These are phyloP conservation scores for Austrolebias charrua DNA, from an alignment of 2,797 vertebrate genomes.

Conservation along the genomic window DNA sequence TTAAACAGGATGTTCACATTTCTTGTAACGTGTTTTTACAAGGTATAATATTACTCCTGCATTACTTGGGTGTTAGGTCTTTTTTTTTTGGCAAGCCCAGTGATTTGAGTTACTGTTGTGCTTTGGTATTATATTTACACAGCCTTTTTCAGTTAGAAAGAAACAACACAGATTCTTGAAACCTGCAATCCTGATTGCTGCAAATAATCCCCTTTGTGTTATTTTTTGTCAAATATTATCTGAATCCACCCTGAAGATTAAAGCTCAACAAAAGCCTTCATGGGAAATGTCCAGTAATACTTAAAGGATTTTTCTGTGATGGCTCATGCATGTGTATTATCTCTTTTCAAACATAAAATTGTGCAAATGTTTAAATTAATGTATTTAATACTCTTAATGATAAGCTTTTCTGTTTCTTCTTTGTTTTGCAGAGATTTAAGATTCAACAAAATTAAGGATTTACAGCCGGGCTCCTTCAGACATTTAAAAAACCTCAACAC, in stretches of 20 bases:
- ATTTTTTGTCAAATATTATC: slow-evolving; percentile 48
- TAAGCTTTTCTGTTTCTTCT: slow-evolving; percentile 12
- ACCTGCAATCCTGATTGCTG: slow-evolving; percentile 10
- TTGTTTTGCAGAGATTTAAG: slow-evolving; percentile 87
- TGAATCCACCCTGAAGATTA: slow-evolving; percentile 43
- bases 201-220: slow-evolving; percentile 33
- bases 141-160: slow-evolving; percentile 24
- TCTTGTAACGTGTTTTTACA: slow-evolving; percentile 8
- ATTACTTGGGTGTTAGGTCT: slow-evolving; percentile 6
- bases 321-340: slow-evolving; percentile 7
- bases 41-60: slow-evolving; percentile 1
- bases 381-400: neutral
- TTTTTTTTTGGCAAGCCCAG: slow-evolving; percentile 26
- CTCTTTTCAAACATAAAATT: neutral
- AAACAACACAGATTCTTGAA: slow-evolving; percentile 4
- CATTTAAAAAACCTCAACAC: slow-evolving; percentile 92
- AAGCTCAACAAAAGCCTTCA: slow-evolving; percentile 48
- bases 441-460: slow-evolving; percentile 98
- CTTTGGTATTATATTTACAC: slow-evolving; percentile 17
- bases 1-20: slow-evolving; percentile 20
- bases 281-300: slow-evolving; percentile 38
- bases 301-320: slow-evolving; percentile 14
- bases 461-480: slow-evolving; percentile 89
- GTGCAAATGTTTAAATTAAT: neutral
- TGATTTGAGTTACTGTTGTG: slow-evolving; percentile 44